phyloP scores from a whole-genome alignment of 2,797 vertebrate genomes.

The Mionectes olivaceus region DNA sequence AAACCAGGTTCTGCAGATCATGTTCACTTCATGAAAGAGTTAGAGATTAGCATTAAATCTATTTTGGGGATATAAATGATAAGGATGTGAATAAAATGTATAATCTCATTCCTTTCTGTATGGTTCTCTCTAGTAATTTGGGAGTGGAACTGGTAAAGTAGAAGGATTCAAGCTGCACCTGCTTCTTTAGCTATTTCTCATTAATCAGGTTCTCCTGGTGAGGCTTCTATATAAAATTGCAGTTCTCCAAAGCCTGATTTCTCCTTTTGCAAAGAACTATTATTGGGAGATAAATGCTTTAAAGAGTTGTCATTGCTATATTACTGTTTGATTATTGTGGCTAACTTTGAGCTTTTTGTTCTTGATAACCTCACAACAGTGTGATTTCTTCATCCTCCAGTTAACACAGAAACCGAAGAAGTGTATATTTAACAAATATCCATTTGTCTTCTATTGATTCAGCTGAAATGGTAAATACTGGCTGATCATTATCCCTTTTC shows the following conservation, averaged over 20 bases:
- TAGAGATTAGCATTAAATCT: slow-evolving; percentile 5
- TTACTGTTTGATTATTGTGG: neutral
- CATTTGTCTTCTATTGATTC: neutral
- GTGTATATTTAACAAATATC: neutral
- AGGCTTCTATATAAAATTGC: neutral
- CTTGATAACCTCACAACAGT: neutral
- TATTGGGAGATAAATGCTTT: neutral
- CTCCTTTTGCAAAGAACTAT: neutral
- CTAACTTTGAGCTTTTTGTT: neutral
- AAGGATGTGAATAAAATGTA: slow-evolving; percentile 7
- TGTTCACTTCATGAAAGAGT: neutral
- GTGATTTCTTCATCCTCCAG: neutral
- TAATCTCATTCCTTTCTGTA: slow-evolving; percentile 35
- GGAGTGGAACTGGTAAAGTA: neutral
- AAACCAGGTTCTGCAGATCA: neutral
- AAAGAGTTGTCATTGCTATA: neutral
- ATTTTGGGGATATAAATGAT: slow-evolving; percentile 3
- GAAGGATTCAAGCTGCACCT: slow-evolving; percentile 1
- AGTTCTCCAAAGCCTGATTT: neutral
- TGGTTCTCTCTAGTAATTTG: slow-evolving; percentile 2
- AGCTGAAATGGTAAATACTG: neutral
- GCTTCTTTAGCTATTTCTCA: slow-evolving; percentile 15
- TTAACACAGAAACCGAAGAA: neutral
- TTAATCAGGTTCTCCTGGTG: neutral
- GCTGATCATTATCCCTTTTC: neutral